Conservation (phyloP, 1,140 invertebrate genomes). For the Hetaerina americana region DNA sequence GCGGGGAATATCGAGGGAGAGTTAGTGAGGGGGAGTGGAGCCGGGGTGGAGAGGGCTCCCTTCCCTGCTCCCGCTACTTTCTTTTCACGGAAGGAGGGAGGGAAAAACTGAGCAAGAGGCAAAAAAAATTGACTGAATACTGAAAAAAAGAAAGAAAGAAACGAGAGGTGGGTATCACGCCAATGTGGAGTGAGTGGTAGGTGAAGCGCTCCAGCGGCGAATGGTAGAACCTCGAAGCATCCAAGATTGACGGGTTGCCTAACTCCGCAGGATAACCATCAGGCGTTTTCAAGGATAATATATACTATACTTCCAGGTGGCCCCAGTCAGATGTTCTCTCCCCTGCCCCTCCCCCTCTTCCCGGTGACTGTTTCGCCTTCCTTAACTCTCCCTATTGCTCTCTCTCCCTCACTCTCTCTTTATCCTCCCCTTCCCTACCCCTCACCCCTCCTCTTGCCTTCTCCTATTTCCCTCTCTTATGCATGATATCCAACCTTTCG, state of each 20-base stretch:
- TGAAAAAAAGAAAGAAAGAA: too few relatives aligned
- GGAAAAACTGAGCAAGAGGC: neutral
- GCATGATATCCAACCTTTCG: neutral
- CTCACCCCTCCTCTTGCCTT: neutral
- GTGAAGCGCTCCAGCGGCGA: neutral
- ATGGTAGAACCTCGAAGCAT: neutral
- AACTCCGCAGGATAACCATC: neutral
- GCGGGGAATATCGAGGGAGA: neutral
- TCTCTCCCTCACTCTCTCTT: too few relatives aligned
- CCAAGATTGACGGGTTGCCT: neutral
- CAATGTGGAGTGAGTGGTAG: neutral
- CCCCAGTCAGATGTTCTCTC: too few relatives aligned
- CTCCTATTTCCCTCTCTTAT: neutral
- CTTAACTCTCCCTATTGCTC: too few relatives aligned
- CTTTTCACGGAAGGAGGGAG: too few relatives aligned
- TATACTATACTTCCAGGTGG: too few relatives aligned
- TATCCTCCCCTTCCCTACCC: too few relatives aligned
- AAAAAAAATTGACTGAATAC: too few relatives aligned
- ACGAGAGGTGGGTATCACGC: too few relatives aligned
- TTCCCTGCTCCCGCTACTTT: too few relatives aligned
- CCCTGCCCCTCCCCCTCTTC: too few relatives aligned
- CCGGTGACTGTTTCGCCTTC: too few relatives aligned
- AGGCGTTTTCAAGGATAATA: neutral
- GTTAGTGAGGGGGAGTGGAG: neutral
- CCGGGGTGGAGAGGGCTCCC: neutral